Evolutionary conservation across 2,113 vertebrate species (phyloP), one percentile per base, ranked within the genome.

Genomic region (Psettodes erumei): DNA sequence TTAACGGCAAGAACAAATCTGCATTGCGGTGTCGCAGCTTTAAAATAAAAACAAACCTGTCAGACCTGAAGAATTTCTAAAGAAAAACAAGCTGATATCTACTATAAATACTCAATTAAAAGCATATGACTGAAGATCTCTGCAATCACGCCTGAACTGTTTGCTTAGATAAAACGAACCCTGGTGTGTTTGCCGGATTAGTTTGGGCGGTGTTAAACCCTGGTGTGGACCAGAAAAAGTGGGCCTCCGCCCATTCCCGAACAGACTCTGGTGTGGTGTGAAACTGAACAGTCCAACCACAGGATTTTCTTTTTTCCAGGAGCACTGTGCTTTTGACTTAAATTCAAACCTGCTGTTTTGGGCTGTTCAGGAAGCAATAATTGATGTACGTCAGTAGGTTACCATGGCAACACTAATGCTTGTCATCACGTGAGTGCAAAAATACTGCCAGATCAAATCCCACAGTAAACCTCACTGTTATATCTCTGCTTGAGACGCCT

Each of bases 1-100:
- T 70, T 2, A 62, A 37, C 47, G 43, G 37, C n/a, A 3, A n/a
- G 30, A 38, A 33, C 28, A 64, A 25, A 61, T 43, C 27, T 70
- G 43, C 21, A 55, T 38, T 54, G 25, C 28, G 28, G 65, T 28
- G 32, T 18, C 62, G 32, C n/a, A 43, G 33, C 42, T 16, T 63
- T 37, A 28, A 54, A 72, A 37, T 25, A 8, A 32, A 37, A 81
- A 12, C 30, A 50, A 64, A 65, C 27, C 55, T 32, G 48, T 40
- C 19, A 67, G 38, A 67, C 13, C 37, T 30, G 25, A 66, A 48
- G 51, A n/a, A 13, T 56, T 18, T 60, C 4, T 2, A 1, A 54
- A 5, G 21, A 42, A 64, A 38, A 63, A 21, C 28, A 51, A 37
- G 27, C 25, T 45, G 45, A 47, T 18, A 56, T 30, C 23, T 40